Base-by-base conservation (phyloP, 2,888 invertebrate genomes). In the Sphecodes monilicornis region DNA sequence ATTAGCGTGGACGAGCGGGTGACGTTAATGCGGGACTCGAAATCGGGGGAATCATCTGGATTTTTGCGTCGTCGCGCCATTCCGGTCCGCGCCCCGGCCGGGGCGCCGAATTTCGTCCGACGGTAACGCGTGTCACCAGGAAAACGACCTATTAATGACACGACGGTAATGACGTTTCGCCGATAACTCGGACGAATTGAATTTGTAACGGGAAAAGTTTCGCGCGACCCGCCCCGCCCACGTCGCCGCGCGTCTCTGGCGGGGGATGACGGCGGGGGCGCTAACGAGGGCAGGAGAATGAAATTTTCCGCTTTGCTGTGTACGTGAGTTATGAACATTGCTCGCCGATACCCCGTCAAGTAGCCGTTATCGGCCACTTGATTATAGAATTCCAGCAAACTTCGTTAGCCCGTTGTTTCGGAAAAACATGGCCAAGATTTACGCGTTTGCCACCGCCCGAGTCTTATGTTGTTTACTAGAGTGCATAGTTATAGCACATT, bases 301-400 rank as follows among this genome's bases (percentile, higher is more conserved):
- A 60, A 79, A 76, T 73, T 84, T 80, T 66, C 79, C 69, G 68
- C 57, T 32, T 50, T n/a, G 54, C 46, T 66, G 68, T 75, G 57
- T 70, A 72, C 71, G 72, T n/a, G 50, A 76, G 69, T 79, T 79
- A 84, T 50, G 73, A 79, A 84, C 69, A 84, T 84, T 79, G 79
- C 76, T 83, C 72, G 16, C 18, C 22, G 39, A 18, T 43, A 29
- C 43, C 36, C n/a, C 39, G 39, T 39, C 68, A 22, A 72, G 46
- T 78, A n/a, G 36, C 39, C 64, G 66, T 54, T 84, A 73, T 79
- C 70, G 69, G n/a, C n/a, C 39, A 46, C 64, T 79, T 66, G 76
- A 85, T 84, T 69, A 76, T 76, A 70, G 66, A 79, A 85, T 84
- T 79, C 57, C 10, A 32, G 29, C 43, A 26, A 79, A 84, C 85